phyloP scores from a whole-genome alignment of 2,797 vertebrate species.

The Taenioides sp. region DNA sequence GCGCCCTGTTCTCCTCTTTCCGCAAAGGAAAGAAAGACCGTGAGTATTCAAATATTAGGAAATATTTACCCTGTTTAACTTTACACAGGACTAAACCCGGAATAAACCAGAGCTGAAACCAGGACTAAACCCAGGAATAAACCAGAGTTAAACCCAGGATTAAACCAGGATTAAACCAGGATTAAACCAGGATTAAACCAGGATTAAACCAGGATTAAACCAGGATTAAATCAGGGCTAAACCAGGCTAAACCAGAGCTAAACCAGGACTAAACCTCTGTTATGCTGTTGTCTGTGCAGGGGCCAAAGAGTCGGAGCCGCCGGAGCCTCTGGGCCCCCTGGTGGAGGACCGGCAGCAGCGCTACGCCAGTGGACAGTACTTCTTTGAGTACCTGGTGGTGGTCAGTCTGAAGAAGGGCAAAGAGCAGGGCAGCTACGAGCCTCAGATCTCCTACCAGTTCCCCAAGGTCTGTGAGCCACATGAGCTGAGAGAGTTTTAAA shows the following conservation, averaged over 20 bases:
- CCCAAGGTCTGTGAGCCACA: slow-evolving; percentile 86
- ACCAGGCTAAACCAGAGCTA: background rate
- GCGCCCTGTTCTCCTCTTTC: slow-evolving; percentile 71
- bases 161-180: no score
- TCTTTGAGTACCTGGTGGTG: slow-evolving; percentile 95
- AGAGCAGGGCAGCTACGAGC: slow-evolving; percentile 78
- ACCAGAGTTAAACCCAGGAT: no score
- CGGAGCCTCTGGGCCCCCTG: slow-evolving; percentile 3
- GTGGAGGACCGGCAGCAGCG: slow-evolving; percentile 57
- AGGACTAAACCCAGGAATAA: no score
- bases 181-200: no score
- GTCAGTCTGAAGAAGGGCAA: slow-evolving; percentile 85
- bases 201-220: no score
- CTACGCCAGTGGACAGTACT: slow-evolving; percentile 84
- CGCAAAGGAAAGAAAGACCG: slow-evolving; percentile 65
- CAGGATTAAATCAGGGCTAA: no score
- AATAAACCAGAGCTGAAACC: no score
- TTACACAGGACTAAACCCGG: no score
- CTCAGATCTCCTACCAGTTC: slow-evolving; percentile 93
- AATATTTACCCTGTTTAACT: no score
- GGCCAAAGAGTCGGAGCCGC: slow-evolving; percentile 33
- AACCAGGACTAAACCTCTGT: background rate
- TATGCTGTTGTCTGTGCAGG: slow-evolving; percentile 26
- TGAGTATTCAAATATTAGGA: no score
- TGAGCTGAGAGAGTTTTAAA: no score